Evolutionary conservation across 2,797 vertebrate species (phyloP).

Genomic region (Artibeus jamaicensis): DNA sequence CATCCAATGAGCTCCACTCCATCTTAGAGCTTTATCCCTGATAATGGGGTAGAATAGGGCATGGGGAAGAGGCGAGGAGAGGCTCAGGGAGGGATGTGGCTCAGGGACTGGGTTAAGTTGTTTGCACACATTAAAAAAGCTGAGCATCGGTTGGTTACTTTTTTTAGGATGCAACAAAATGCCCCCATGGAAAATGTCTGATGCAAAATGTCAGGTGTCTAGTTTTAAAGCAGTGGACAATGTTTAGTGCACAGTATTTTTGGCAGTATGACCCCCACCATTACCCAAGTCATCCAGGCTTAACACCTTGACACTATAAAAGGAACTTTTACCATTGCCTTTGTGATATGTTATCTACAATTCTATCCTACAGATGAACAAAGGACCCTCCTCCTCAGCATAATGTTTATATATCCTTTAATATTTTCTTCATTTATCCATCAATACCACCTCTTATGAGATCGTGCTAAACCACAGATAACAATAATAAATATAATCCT

Average conservation of each 20-base stretch:
- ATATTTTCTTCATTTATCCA: constrained; percentile 17
- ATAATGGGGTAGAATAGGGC: not conserved
- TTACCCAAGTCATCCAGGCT: not conserved
- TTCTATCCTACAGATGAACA: constrained; percentile 2
- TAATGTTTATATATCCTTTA: not conserved
- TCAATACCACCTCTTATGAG: not conserved
- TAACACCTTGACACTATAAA: constrained; percentile 16
- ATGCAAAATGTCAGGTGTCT: constrained; percentile 51
- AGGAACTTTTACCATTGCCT: not conserved
- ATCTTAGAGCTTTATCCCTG: not conserved
- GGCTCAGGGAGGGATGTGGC: not conserved
- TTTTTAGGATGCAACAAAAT: constrained; percentile 59
- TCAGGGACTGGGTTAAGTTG: not conserved
- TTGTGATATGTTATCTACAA: not conserved
- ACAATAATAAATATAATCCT: not conserved
- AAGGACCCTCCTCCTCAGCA: not conserved
- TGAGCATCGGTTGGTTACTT: constrained; percentile 39
- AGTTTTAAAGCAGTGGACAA: constrained; percentile 48
- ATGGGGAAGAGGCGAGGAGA: not conserved
- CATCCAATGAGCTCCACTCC: not conserved
- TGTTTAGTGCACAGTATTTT: constrained; percentile 8
- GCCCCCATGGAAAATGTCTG: constrained; percentile 32
- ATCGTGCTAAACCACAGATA: not conserved
- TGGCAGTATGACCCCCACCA: not conserved
- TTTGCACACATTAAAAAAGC: not conserved